Conservation (phyloP, 2,797 vertebrate species). For the Spinibarbus caldwelli region DNA sequence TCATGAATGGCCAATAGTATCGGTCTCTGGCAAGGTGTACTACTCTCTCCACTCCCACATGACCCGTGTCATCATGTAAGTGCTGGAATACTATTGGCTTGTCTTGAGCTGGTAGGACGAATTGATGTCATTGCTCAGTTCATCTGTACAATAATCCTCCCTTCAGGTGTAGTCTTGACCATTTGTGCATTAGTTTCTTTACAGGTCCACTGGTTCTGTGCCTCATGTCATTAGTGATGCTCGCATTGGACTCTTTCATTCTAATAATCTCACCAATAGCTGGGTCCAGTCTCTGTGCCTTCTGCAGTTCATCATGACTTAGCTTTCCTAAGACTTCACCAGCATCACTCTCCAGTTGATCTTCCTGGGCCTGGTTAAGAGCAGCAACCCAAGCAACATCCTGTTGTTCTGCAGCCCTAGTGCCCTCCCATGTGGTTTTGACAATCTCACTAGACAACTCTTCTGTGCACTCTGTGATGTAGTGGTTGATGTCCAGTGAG, state of each 20-base stretch:
- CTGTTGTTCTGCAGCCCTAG: background rate
- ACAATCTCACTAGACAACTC: background rate
- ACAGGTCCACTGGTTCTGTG: background rate
- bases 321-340: background rate
- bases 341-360: background rate
- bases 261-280: background rate
- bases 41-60: too few species aligned
- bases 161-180: too few species aligned
- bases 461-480: background rate
- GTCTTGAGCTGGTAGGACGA: background rate
- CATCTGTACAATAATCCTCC: background rate
- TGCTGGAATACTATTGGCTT: background rate
- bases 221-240: background rate
- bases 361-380: background rate
- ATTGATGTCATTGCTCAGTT: background rate
- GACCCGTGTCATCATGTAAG: too few species aligned
- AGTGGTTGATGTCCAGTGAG: too few species aligned
- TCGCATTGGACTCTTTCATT: background rate
- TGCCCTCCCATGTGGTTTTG: background rate
- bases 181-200: background rate
- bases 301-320: background rate
- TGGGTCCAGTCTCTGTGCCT: too few species aligned
- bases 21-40: too few species aligned
- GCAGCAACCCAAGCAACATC: background rate
- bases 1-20: too few species aligned